Percentiles rank a stretch among this genome's conserved stretches.
Evolutionary conservation across 2,888 invertebrate species (phyloP).

Genomic region (Desoria tigrina): DNA sequence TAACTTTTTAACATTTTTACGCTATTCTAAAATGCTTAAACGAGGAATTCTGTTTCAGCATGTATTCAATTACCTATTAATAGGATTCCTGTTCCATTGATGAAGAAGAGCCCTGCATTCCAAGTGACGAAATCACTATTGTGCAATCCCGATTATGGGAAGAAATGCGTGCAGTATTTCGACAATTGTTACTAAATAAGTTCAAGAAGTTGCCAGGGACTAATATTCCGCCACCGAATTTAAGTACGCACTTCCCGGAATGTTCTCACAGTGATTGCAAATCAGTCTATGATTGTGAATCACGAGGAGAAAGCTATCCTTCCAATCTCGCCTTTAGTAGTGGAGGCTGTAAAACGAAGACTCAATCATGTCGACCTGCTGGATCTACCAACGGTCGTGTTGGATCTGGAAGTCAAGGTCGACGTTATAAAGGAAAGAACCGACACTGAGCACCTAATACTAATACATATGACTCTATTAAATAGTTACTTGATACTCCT

Average conservation of each 20-base stretch:
- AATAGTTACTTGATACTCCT: too few species aligned
- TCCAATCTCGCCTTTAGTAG: not conserved
- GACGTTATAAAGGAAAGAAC: conserved; percentile 49
- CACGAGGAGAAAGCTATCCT: not conserved
- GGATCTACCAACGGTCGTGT: conserved; percentile 11
- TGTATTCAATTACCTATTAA: not conserved
- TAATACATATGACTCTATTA: too few species aligned
- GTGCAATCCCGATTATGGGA: not conserved
- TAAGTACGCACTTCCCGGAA: not conserved
- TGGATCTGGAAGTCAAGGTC: conserved; percentile 24
- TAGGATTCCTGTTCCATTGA: not conserved
- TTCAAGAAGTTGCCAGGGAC: not conserved
- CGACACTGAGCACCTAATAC: conserved; percentile 48
- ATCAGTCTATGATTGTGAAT: not conserved
- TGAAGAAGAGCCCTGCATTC: conserved; percentile 2
- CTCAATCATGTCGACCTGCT: conserved; percentile 19
- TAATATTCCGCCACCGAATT: not conserved
- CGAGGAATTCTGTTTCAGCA: too few species aligned
- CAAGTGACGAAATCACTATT: not conserved
- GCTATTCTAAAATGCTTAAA: too few species aligned
- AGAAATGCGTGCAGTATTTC: not conserved
- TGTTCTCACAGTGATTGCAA: not conserved
- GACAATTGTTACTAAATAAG: not conserved
- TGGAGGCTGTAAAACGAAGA: too few species aligned
- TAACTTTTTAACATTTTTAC: too few species aligned